Evolutionary conservation across 2,888 invertebrate genomes (phyloP).

Genomic region (Cyrtodaria siliqua): DNA sequence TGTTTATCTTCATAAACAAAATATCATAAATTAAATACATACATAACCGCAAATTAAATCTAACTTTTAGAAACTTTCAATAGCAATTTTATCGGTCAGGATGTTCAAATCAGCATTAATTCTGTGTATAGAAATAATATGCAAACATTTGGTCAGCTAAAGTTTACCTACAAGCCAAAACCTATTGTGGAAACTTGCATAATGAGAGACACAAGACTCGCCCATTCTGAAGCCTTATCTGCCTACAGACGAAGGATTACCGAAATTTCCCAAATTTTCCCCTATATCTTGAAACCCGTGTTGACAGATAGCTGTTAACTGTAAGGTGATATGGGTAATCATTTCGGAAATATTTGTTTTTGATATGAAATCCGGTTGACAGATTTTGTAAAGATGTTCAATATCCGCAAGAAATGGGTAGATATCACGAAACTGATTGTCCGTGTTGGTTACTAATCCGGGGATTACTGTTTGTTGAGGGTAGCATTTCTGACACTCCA

Average conservation of each 20-base stretch:
- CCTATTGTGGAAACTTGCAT: constrained; percentile 34
- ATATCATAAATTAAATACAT: too few species aligned
- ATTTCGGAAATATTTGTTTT: constrained; percentile 41
- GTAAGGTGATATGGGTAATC: constrained; percentile 48
- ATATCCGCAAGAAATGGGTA: constrained; percentile 8
- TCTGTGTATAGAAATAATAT: constrained; percentile 25
- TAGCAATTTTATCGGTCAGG: constrained; percentile 22
- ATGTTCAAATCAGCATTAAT: constrained; percentile 39
- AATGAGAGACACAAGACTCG: constrained; percentile 16
- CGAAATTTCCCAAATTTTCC: neutral
- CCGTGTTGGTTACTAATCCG: neutral
- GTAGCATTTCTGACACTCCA: too few species aligned
- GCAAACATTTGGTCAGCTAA: constrained; percentile 41
- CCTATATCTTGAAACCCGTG: constrained; percentile 22
- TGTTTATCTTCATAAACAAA: too few species aligned
- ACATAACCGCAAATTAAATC: neutral
- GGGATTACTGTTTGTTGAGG: too few species aligned
- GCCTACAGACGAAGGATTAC: neutral
- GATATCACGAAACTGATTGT: neutral
- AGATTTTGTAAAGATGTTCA: constrained; percentile 18
- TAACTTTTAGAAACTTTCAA: neutral
- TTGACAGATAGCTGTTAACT: constrained; percentile 45
- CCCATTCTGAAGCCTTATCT: neutral
- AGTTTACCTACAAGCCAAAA: constrained; percentile 21
- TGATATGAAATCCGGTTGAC: constrained; percentile 31